Evolutionary conservation across 2,888 invertebrate species (phyloP), one percentile per base, ranked within the genome.

Genomic region (Cataglyphis livida): DNA sequence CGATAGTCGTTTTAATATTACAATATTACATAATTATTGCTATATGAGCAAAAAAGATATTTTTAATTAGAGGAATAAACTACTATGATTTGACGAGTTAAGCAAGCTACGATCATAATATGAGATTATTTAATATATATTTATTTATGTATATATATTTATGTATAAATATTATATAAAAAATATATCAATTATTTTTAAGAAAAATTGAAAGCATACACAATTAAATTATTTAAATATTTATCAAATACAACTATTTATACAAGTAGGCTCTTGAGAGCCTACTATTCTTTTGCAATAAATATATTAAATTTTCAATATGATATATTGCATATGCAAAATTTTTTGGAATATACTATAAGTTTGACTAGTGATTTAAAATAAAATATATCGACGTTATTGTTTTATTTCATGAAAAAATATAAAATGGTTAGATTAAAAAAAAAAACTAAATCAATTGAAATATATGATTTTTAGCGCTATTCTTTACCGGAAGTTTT

Each of bases 401-500:
- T 61, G 10, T 15, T 76, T 66, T 41, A n/a, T 51, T 51, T 0
- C 2, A 7, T 18, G 6, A 9, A 1, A 66, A 5, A 76, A 15
- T 21, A 54, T 4, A 21, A 3, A 64, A 12, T 74, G 21, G 32
- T 48, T 59, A 78, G 28, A 61, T 70, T 76, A 68, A 78, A 32
- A 76, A 76, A 70, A 59, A 70, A 59, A 28, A 61, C 25, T 32
- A 68, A 57, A 57, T 4, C 21, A 35, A 70, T 28, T 54, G 18
- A 12, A 70, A 70, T 70, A 35, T 44, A n/a, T 70, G 35, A 78
- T 78, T 70, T 44, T 35, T 78, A 35, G 35, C 21, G 32, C 18
- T 18, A 2, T 70, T 59, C 41, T 66, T 76, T 68, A 18, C 15
- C 66, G 32, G 57, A 44, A 44, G 28, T 3, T 65, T 54, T 12